Percentiles rank a stretch among this genome's conserved stretches.
Evolutionary conservation across 2,113 vertebrate species (phyloP).

Genomic region (Nestor notabilis): DNA sequence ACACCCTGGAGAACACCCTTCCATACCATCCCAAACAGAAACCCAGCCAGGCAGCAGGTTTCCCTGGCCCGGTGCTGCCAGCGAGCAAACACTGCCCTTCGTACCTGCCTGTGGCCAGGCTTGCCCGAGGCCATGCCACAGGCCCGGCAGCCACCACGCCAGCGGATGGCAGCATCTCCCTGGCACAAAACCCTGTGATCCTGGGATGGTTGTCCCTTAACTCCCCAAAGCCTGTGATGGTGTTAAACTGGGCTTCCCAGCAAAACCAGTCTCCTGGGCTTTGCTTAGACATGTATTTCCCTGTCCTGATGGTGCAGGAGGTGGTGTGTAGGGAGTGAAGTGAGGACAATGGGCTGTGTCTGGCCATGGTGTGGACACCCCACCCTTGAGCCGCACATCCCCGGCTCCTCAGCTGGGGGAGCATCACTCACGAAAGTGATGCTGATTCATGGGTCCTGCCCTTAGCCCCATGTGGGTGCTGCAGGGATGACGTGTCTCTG

Average conservation of each 20-base stretch:
- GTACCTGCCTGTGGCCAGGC: rapidly evolving
- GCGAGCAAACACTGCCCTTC: rapidly evolving
- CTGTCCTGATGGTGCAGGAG: rapidly evolving
- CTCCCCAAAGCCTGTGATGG: background rate
- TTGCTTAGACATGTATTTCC: background rate
- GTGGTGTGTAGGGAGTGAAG: background rate
- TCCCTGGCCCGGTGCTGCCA: background rate
- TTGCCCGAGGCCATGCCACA: rapidly evolving
- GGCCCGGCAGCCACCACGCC: rapidly evolving
- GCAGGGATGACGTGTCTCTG: background rate
- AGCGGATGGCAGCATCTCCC: background rate
- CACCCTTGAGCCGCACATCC: background rate
- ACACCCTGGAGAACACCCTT: slow-evolving; percentile 57
- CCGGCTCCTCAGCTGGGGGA: background rate
- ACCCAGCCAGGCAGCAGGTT: background rate
- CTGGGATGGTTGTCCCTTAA: background rate
- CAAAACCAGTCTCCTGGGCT: background rate
- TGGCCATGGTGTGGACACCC: background rate
- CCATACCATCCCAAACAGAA: slow-evolving; percentile 65
- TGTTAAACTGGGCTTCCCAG: background rate
- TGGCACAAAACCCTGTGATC: background rate
- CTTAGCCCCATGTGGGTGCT: background rate
- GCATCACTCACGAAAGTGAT: background rate
- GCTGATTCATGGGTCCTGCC: background rate
- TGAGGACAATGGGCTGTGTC: rapidly evolving